Conservation (phyloP, 2,888 invertebrate genomes). For the Synanthedon tipuliformis region DNA sequence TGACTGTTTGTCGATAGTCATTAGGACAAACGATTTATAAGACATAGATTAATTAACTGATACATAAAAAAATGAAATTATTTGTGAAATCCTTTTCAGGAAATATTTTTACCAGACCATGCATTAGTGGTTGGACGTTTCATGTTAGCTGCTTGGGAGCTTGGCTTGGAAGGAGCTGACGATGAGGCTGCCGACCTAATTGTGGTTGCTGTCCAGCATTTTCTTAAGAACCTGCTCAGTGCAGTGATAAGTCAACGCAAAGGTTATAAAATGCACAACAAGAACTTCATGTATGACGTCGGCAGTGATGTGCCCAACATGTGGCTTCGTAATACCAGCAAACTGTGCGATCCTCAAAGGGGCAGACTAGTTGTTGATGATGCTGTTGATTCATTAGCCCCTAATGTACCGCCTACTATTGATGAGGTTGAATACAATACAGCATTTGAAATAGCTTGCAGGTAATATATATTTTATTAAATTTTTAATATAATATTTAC, state of each 20-base stretch:
- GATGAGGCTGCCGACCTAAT: slow-evolving; percentile 86
- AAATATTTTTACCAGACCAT: slow-evolving; percentile 85
- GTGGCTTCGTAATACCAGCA: slow-evolving; percentile 79
- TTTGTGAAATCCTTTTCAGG: slow-evolving; percentile 60
- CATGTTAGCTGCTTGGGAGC: slow-evolving; percentile 90
- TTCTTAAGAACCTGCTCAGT: slow-evolving; percentile 85
- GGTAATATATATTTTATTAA: slow-evolving; percentile 23
- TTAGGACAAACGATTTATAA: no score
- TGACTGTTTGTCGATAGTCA: no score
- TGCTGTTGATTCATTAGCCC: slow-evolving; percentile 73
- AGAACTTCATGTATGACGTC: slow-evolving; percentile 81
- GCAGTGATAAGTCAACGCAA: slow-evolving; percentile 84
- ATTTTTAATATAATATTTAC: neutral
- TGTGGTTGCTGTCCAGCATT: slow-evolving; percentile 80
- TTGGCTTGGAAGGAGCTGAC: slow-evolving; percentile 86
- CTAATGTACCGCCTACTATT: slow-evolving; percentile 75
- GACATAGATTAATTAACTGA: slow-evolving; percentile 65
- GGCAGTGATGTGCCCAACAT: slow-evolving; percentile 85
- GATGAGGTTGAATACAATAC: slow-evolving; percentile 82
- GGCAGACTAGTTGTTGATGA: slow-evolving; percentile 70
- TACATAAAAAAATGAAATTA: no score
- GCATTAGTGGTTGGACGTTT: slow-evolving; percentile 86
- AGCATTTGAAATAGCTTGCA: slow-evolving; percentile 79
- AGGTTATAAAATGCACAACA: slow-evolving; percentile 81
- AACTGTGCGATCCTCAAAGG: slow-evolving; percentile 74